These are phyloP conservation scores for Sturnus vulgaris DNA, from an alignment of 2,113 vertebrate species.

Conservation along the genomic window DNA sequence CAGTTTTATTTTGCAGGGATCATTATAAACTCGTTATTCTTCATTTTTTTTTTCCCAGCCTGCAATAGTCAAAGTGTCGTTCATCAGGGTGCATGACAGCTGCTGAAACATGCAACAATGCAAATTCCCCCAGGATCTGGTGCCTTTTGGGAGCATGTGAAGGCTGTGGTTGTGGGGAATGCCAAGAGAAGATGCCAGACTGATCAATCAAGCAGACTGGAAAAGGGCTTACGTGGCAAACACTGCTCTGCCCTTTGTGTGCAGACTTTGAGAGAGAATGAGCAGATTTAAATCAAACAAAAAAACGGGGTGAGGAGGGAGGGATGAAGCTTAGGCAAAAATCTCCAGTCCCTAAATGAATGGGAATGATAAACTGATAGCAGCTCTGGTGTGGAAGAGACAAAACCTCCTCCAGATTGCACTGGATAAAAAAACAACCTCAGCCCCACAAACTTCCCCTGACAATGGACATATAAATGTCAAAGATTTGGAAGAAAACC, in stretches of 20 bases:
- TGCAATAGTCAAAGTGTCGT: neutral
- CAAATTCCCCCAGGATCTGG: neutral
- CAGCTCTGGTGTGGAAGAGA: neutral
- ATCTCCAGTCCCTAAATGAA: neutral
- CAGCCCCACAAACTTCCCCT: neutral
- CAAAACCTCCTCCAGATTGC: neutral
- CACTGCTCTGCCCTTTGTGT: neutral
- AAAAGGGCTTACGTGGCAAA: constrained; percentile 17
- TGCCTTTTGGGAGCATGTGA: neutral
- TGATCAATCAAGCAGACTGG: constrained; percentile 53
- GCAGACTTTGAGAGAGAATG: constrained; percentile 29
- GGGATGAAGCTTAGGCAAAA: constrained; percentile 3
- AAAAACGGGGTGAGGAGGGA: neutral
- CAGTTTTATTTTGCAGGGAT: neutral
- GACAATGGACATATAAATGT: neutral
- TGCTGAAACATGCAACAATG: neutral
- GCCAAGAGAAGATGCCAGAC: constrained; percentile 36
- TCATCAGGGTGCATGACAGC: neutral
- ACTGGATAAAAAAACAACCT: neutral
- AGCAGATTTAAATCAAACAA: constrained; percentile 39
- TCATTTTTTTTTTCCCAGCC: neutral
- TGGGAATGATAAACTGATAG: neutral
- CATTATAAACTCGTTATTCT: neutral
- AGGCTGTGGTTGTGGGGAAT: neutral
- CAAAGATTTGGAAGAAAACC: neutral